These are phyloP conservation scores for Onychomys arenicola DNA, from an alignment of 2,797 vertebrate species.

Conservation along the genomic window DNA sequence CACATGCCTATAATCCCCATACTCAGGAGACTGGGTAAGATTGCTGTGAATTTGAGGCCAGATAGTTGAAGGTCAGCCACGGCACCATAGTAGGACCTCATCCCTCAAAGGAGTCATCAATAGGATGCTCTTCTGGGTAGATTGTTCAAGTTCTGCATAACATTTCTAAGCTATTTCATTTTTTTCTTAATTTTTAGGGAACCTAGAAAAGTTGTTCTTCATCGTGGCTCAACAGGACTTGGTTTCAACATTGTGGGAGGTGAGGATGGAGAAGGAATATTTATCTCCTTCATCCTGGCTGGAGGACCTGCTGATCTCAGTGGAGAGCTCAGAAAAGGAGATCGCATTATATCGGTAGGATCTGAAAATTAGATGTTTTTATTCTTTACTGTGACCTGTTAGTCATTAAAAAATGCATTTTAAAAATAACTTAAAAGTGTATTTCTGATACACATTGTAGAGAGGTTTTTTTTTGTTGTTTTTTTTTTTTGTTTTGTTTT, in stretches of 20 bases:
- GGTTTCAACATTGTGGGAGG: conserved; percentile 99
- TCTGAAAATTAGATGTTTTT: conserved; percentile 22
- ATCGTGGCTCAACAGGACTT: conserved; percentile 95
- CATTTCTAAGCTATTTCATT: conserved; percentile 16
- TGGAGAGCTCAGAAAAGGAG: conserved; percentile 97
- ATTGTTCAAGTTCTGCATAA: conserved; percentile 47
- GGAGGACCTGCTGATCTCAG: conserved; percentile 98
- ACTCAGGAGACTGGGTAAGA: not conserved
- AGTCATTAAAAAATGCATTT: not conserved
- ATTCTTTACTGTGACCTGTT: conserved; percentile 38
- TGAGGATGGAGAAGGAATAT: conserved; percentile 98
- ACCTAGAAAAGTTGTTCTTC: conserved; percentile 95
- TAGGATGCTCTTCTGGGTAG: conserved; percentile 3
- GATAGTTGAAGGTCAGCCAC: not conserved
- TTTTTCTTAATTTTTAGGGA: conserved; percentile 89
- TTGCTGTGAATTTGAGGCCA: not conserved
- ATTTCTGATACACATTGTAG: not conserved
- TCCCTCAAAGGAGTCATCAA: not conserved
- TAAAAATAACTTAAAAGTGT: conserved; percentile 9
- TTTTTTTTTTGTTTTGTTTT: not conserved
- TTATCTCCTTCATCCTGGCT: conserved; percentile 99
- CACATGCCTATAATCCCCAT: not conserved
- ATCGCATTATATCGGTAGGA: conserved; percentile 96
- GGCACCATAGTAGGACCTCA: not conserved
- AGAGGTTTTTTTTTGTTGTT: not conserved